Evolutionary conservation across 2,888 invertebrate species (phyloP).

Genomic region (Sacculina carcini): DNA sequence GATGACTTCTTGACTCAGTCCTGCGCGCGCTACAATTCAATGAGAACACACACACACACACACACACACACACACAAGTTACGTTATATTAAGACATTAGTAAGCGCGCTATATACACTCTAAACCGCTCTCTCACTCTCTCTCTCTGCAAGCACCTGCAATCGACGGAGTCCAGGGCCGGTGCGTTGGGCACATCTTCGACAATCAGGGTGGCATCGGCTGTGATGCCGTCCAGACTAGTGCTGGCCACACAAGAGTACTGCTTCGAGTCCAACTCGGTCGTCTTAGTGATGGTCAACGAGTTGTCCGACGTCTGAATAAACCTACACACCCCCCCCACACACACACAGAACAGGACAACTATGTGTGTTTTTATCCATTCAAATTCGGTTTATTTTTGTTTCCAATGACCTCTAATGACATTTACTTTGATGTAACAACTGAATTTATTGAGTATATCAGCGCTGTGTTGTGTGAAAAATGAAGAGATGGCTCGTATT

Average conservation of each 20-base stretch:
- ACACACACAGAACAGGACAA: too few relatives aligned
- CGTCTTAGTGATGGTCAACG: slow-evolving; percentile 76
- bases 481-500: too few relatives aligned
- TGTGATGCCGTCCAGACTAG: slow-evolving; percentile 56
- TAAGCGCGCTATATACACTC: slow-evolving; percentile 33
- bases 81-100: neutral
- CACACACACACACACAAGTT: slow-evolving; percentile 1
- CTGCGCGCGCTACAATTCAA: too few relatives aligned
- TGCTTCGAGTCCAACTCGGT: slow-evolving; percentile 78
- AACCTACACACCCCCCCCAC: too few relatives aligned
- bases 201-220: slow-evolving; percentile 74
- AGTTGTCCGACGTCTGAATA: slow-evolving; percentile 42
- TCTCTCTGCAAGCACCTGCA: neutral
- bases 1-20: neutral
- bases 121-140: neutral
- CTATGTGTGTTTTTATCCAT: too few relatives aligned
- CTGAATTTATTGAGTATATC: too few relatives aligned
- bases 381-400: too few relatives aligned
- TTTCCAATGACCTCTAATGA: too few relatives aligned
- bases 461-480: too few relatives aligned
- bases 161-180: slow-evolving; percentile 26
- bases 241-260: slow-evolving; percentile 80
- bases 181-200: slow-evolving; percentile 79
- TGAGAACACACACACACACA: neutral
- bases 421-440: too few relatives aligned